A percentile compares a stretch with the other conserved stretches of the same genome.
Conservation (phyloP, 2,113 vertebrate species). For the Eupsittula cactorum region DNA sequence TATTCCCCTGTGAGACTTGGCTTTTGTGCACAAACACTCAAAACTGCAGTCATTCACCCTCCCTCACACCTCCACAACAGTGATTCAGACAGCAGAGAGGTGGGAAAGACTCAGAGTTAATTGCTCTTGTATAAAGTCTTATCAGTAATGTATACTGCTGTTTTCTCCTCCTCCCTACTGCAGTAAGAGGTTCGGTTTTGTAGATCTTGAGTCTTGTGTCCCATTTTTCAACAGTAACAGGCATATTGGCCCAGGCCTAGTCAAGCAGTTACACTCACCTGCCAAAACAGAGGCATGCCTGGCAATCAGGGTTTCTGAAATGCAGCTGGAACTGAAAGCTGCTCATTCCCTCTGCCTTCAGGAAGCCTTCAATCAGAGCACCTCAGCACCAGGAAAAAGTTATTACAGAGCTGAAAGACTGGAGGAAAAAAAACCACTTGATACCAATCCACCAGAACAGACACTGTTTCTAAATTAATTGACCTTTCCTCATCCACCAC, state of each 20-base stretch:
- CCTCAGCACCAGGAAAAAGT: slow-evolving; percentile 5
- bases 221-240: not conserved
- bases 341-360: not conserved
- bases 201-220: not conserved
- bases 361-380: not conserved
- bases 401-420: not conserved
- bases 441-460: not conserved
- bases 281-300: not conserved
- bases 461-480: slow-evolving; percentile 17
- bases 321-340: not conserved
- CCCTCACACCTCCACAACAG: not conserved
- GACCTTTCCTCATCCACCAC: not conserved
- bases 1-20: not conserved
- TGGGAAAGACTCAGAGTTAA: not conserved
- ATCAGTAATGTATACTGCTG: not conserved
- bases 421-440: slow-evolving; percentile 34
- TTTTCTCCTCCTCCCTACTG: not conserved
- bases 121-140: not conserved
- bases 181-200: not conserved
- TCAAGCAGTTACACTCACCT: not conserved
- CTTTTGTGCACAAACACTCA: slow-evolving; percentile 10
- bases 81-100: slow-evolving; percentile 1
- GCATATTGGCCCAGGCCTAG: not conserved
- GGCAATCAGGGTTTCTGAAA: not conserved
- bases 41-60: not conserved